phyloP scores from a whole-genome alignment of 2,797 vertebrate species.

The Choloepus didactylus region DNA sequence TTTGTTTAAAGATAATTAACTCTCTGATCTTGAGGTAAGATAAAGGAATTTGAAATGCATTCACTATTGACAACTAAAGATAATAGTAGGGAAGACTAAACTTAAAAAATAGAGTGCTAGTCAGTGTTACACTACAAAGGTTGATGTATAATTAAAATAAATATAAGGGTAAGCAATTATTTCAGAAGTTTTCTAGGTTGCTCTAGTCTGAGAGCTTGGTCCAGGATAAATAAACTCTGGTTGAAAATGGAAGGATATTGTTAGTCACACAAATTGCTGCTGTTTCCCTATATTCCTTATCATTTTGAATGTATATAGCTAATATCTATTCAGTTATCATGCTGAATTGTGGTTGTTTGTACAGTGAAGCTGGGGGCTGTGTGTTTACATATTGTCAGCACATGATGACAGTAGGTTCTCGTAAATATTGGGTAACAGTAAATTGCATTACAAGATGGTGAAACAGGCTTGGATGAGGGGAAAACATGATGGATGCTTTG shows the following conservation, averaged over 20 bases:
- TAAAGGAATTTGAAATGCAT: slow-evolving; percentile 28
- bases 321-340: background rate
- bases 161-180: background rate
- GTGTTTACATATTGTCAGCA: background rate
- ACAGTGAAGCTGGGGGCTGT: background rate
- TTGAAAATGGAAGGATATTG: background rate
- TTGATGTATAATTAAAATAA: slow-evolving; percentile 9
- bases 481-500: background rate
- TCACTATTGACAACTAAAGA: background rate
- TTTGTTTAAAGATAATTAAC: slow-evolving; percentile 5
- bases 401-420: background rate
- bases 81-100: background rate
- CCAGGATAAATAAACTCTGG: background rate
- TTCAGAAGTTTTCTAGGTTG: background rate
- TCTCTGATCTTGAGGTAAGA: background rate
- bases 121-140: background rate
- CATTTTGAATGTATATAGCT: background rate
- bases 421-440: background rate
- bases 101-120: background rate
- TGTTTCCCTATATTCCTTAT: background rate
- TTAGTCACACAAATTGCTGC: background rate
- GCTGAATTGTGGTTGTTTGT: background rate
- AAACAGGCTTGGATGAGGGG: slow-evolving; percentile 1
- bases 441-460: background rate
- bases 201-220: background rate